Base-by-base conservation (phyloP, 2,888 invertebrate species). In the Bembecia ichneumoniformis region DNA sequence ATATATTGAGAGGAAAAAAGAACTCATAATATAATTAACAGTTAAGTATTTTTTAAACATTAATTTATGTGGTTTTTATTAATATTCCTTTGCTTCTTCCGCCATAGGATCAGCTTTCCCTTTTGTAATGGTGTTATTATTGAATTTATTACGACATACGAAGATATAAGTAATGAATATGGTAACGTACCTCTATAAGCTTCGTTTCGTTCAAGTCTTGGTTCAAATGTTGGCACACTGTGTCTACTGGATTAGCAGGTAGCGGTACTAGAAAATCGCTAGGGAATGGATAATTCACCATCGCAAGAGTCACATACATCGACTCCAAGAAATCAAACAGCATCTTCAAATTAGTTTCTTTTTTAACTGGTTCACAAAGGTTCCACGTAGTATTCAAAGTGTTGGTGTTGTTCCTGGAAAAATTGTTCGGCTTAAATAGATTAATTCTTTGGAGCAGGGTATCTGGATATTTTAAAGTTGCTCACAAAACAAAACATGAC, bases 231-330 rank as follows among this genome's bases (percentile, higher is more conserved):
- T 84, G 82, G 64, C 92, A 93, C 55, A 90, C 88, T 35, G 83
- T 84, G 44, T 89, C 81, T 34, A 98, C 93, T 0, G 98, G 98
- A 77, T 95, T 89, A 0, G 92, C 95, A 0, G 98, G 98, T 17
- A 99, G 70, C 0, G 93, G 91, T 47, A 90, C 89, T 48, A 99
- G 80, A 74, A 99, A 99, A 63, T 91, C 90, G 0, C 94, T 91
- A 0, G 93, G 82, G 72, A 97, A 99, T 0, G 98, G 98, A 77
- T 99, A 99, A 82, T 99, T 94, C 13, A 94, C 93, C 98, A 98
- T 98, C 0, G 97, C 97, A 55, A 98, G 75, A 62, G 93, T 93
- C 5, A 89, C 90, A 71, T 94, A 96, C 57, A 94, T 89, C 53
- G 92, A 90, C 35, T 79, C 68, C 3, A 98, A 76, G 89, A 93